Evolutionary conservation across 2,113 vertebrate genomes (phyloP), one percentile per base, ranked within the genome.

Genomic region (Myiopsitta monachus): DNA sequence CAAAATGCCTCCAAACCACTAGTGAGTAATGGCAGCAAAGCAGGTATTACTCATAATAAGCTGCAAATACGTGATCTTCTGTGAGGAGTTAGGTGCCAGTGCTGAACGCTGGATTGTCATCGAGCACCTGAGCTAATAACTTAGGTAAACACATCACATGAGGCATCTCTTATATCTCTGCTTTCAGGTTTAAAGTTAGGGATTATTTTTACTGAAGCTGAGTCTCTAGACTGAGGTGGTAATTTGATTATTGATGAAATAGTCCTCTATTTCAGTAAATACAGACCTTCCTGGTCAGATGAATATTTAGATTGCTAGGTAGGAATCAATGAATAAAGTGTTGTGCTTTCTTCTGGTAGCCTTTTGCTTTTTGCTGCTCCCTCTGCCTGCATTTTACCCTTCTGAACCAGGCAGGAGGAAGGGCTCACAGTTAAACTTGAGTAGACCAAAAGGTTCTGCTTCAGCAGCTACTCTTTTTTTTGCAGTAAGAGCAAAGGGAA

Each of bases 221-320:
- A 74, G 43, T 61, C 49, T 31, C n/a, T 49, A 30, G 19, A 41
- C 26, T 87, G 0, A 0, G 39, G 15, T 43, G 69, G 7, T 66
- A 51, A 38, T 87, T 78, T 84, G 44, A 26, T 52, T 54, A 1
- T 28, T 87, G 72, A 55, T 75, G 10, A 63, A 86, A 28, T 38
- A 82, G 11, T 36, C 6, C 22, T 11, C 9, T 47, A 6, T 68
- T 80, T 77, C 2, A 44, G 46, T 28, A 81, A 61, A 54, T 61
- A 28, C 11, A 49, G 27, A 41, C 28, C 33, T 92, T 62, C 4
- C 7, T 36, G 0, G 0, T 44, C 54, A 61, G 19, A 4, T 57
- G 28, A 51, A 27, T 52, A 36, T 10, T 46, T 61, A 75, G 31
- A 27, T 46, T 21, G 17, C 17, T 81, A 47, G 33, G 28, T 63